Base-by-base conservation (phyloP, 1,140 invertebrate genomes). In the Pissodes strobi region DNA sequence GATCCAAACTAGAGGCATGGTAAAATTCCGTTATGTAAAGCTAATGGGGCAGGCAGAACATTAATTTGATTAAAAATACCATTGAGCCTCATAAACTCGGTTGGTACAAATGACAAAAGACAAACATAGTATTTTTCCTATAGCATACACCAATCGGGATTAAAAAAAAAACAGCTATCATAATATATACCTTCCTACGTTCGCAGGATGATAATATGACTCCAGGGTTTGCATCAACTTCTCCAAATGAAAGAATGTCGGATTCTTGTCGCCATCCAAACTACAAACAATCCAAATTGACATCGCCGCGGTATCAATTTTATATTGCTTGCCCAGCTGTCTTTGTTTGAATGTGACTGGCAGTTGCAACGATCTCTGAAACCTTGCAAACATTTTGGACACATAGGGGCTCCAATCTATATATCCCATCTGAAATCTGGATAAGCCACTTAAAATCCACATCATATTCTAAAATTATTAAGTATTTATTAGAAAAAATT, bases 141-240 rank as follows among this genome's bases (percentile, higher is more conserved):
- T n/a, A n/a, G n/a, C n/a, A n/a, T n/a, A n/a, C n/a, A n/a, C n/a
- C n/a, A n/a, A n/a, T n/a, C n/a, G n/a, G n/a, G n/a, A n/a, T n/a
- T n/a, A n/a, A n/a, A n/a, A n/a, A n/a, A n/a, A n/a, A n/a, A n/a
- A n/a, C n/a, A n/a, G n/a, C n/a, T n/a, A n/a, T n/a, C n/a, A n/a
- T n/a, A n/a, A n/a, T n/a, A n/a, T n/a, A n/a, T n/a, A 72, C 73
- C 70, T 59, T 43, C 94, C 94, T 59, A 80, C 76, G 78, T 97
- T 97, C 0, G 94, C 94, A 49, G 92, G 92, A 81, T 97, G 91
- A 72, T 90, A 88, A 79, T 94, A 97, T 6, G 91, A 93, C 76
- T 94, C 90, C 1, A 95, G 79, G 0, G 90, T 87, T 69, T 88
- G 89, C 68, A 97, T 87, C 72, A 97, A 87, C 64, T 90, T 88